Percentiles rank a stretch among this genome's conserved stretches.
Evolutionary conservation across 2,888 invertebrate species (phyloP).

Genomic region (Latrodectus elegans): DNA sequence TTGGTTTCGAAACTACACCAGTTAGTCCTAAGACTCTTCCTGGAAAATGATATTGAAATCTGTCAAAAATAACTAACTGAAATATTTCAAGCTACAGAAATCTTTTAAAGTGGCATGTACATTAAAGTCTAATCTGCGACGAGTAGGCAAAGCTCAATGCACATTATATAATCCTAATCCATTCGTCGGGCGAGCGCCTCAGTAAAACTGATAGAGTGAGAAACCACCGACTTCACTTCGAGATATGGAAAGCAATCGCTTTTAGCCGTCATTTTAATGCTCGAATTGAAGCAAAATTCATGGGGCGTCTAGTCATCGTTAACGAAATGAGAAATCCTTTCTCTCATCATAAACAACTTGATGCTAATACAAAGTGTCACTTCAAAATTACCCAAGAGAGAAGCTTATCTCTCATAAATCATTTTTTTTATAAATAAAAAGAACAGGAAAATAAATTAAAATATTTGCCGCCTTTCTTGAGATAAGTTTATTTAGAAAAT

Average conservation of each 20-base stretch:
- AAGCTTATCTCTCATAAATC: constrained; percentile 13
- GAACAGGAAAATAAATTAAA: neutral
- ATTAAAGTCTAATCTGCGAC: constrained; percentile 21
- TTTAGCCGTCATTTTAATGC: neutral
- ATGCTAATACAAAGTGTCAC: constrained; percentile 24
- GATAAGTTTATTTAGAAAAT: no score
- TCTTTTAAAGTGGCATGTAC: constrained; percentile 25
- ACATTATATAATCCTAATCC: constrained; percentile 41
- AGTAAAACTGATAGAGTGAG: constrained; percentile 29
- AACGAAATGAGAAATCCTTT: constrained; percentile 10
- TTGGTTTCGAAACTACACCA: neutral
- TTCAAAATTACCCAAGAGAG: constrained; percentile 24
- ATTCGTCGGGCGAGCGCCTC: neutral
- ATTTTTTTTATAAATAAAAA: constrained; percentile 11
- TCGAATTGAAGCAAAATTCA: constrained; percentile 4
- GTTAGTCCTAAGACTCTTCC: neutral
- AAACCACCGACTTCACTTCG: constrained; percentile 1
- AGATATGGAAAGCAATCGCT: neutral
- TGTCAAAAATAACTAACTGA: constrained; percentile 42
- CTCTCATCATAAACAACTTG: constrained; percentile 16
- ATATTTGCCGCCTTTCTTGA: no score
- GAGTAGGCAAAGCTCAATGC: constrained; percentile 18
- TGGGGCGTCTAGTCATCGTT: constrained; percentile 26
- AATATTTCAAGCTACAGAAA: constrained; percentile 38
- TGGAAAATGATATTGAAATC: constrained; percentile 22